Evolutionary conservation across 2,113 vertebrate genomes (phyloP), one percentile per base, ranked within the genome.

Genomic region (human (Homo sapiens)): DNA sequence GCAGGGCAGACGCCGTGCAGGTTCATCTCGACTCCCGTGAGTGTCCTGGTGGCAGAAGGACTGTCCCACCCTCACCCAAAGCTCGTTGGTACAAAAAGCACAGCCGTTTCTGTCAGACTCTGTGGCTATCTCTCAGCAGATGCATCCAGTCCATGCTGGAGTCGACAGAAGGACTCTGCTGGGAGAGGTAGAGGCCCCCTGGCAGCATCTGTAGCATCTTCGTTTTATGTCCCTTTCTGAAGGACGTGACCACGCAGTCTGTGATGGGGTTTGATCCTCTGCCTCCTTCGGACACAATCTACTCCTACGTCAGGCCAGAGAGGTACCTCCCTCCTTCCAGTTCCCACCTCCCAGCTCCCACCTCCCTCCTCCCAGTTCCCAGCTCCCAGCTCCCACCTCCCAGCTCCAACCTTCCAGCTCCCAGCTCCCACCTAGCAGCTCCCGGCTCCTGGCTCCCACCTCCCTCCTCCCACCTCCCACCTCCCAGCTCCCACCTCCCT

Each of bases 201-300:
- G n/a, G 59, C 45, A 14, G 43, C 18, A 17, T 52, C 27, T 18
- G n/a, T 25, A 50, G 43, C 40, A 1, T 88, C n/a, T 85, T 23
- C 23, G 35, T 35, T 76, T 91, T 89, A 76, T 89, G 66, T 96
- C 40, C 70, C 61, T 90, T 86, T 68, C 64, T 32, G n/a, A 98
- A 99, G 99, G 99, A 99, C 57, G 99, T 99, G 98, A 99, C 99
- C 61, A 99, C 99, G 10, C 99, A 99, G 97, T 99, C 99, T 12
- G 98, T 99, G 97, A 99, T 99, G 99, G 99, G 99, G 4, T 99
- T 99, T 7, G 99, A 99, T 96, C 99, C 99, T 1, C 98, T 99
- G 5, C 99, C 99, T 75, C 99, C 99, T 0, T 83, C 99, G 97
- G 99, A 99, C 85, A 99, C 99, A 35, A 98, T 99, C 32, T 55